A percentile compares a stretch with the other conserved stretches of the same genome.
Conservation (phyloP, 2,113 vertebrate genomes). For the Puffinus mauretanicus region DNA sequence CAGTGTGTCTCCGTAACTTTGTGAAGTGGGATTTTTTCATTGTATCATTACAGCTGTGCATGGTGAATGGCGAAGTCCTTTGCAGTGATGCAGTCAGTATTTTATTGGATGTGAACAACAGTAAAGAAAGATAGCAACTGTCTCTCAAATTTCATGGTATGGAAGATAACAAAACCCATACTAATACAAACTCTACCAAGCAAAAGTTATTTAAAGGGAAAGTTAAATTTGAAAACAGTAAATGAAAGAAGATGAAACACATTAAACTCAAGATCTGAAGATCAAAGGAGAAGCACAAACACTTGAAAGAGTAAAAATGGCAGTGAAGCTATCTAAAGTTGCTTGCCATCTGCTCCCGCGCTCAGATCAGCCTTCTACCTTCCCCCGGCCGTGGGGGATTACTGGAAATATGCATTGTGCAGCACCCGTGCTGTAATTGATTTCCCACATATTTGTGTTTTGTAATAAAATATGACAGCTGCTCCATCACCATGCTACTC, state of each 20-base stretch:
- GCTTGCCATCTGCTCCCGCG: slow-evolving; percentile 54
- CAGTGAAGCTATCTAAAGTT: slow-evolving; percentile 49
- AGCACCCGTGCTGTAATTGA: slow-evolving; percentile 7
- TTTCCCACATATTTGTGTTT: slow-evolving; percentile 59
- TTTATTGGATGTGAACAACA: background rate
- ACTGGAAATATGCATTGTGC: slow-evolving; percentile 36
- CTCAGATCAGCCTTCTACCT: slow-evolving; percentile 47
- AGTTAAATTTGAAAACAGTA: slow-evolving; percentile 18
- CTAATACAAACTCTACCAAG: background rate
- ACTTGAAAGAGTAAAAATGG: slow-evolving; percentile 47
- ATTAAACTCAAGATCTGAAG: slow-evolving; percentile 1
- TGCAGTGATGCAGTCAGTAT: background rate
- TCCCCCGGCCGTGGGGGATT: background rate
- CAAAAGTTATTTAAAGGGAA: slow-evolving; percentile 25
- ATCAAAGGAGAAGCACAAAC: slow-evolving; percentile 48
- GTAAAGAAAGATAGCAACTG: background rate
- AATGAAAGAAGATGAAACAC: slow-evolving; percentile 33
- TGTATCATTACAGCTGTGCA: background rate
- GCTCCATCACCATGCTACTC: slow-evolving; percentile 27
- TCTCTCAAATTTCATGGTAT: background rate
- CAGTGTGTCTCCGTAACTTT: background rate
- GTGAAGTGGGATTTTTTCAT: background rate
- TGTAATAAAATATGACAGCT: slow-evolving; percentile 64
- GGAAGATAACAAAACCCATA: background rate
- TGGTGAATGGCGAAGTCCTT: background rate